Conservation (phyloP, 2,888 invertebrate genomes). For the Sinopyrophorus schimmeli region DNA sequence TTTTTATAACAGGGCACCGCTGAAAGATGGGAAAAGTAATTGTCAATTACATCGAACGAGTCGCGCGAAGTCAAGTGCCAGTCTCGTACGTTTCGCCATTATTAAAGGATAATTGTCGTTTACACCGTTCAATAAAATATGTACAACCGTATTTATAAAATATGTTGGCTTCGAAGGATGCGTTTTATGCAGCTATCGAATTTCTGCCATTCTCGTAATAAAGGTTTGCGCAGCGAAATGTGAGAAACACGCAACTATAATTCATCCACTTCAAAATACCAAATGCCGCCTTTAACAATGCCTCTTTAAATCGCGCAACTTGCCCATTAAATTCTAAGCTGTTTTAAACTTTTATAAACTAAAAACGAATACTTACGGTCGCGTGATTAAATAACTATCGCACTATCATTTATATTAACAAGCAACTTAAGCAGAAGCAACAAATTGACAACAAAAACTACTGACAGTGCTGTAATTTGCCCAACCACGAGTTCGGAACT, state of each 20-base stretch:
- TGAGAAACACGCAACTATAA: slow-evolving; percentile 21
- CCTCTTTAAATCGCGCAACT: too few species aligned
- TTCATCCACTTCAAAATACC: slow-evolving; percentile 23
- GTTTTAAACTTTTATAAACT: too few species aligned
- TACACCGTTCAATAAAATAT: neutral
- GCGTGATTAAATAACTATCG: too few species aligned
- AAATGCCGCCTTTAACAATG: too few species aligned
- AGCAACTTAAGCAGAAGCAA: slow-evolving; percentile 14
- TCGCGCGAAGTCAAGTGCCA: slow-evolving; percentile 14
- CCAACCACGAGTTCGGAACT: slow-evolving; percentile 37
- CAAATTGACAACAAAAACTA: slow-evolving; percentile 36
- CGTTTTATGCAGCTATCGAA: neutral
- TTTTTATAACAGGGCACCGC: slow-evolving; percentile 35
- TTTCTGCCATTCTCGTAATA: slow-evolving; percentile 7
- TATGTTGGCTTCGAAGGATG: too few species aligned
- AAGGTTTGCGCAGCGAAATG: slow-evolving; percentile 17
- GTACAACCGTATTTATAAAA: too few species aligned
- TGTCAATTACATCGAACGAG: slow-evolving; percentile 33
- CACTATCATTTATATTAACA: slow-evolving; percentile 10
- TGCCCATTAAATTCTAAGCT: too few species aligned
- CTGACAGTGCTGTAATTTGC: slow-evolving; percentile 34
- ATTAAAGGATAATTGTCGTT: slow-evolving; percentile 15
- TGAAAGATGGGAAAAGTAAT: slow-evolving; percentile 32
- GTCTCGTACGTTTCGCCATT: slow-evolving; percentile 8
- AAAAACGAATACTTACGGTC: too few species aligned